Conservation (phyloP, 2,113 vertebrate species). For the Mixornis gularis region DNA sequence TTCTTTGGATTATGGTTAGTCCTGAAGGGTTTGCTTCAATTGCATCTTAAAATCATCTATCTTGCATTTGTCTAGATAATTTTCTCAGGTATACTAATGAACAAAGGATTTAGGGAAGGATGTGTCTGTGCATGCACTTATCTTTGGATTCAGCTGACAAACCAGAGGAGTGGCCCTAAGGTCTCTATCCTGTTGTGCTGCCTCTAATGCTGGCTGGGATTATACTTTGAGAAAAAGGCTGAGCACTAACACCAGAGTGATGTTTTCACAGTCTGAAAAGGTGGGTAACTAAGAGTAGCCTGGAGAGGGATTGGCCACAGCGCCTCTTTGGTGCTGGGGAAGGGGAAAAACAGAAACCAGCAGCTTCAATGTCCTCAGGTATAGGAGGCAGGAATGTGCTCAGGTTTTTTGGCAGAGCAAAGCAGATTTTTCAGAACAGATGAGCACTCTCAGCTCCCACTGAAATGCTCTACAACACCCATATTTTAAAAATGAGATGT, state of each 20-base stretch:
- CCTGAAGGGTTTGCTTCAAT: background rate
- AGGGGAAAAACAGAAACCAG: background rate
- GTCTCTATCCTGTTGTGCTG: background rate
- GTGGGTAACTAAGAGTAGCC: background rate
- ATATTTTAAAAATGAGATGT: background rate
- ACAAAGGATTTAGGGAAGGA: background rate
- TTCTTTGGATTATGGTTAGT: background rate
- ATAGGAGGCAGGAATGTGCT: background rate
- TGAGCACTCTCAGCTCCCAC: background rate
- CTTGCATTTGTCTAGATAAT: background rate
- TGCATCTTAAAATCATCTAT: background rate
- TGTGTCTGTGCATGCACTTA: background rate
- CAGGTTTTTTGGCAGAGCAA: background rate
- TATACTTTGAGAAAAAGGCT: background rate
- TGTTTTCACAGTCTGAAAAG: background rate
- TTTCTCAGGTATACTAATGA: background rate
- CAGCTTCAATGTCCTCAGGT: background rate
- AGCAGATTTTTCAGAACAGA: background rate
- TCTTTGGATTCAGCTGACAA: background rate
- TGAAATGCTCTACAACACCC: background rate
- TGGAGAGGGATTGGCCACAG: background rate
- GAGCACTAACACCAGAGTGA: background rate
- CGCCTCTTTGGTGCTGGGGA: background rate
- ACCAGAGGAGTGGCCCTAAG: background rate
- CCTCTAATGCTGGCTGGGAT: background rate